Percentiles rank a stretch among this genome's conserved stretches.
phyloP scores from a whole-genome alignment of 2,797 vertebrate species.

The Mormyrops boulengeri region DNA sequence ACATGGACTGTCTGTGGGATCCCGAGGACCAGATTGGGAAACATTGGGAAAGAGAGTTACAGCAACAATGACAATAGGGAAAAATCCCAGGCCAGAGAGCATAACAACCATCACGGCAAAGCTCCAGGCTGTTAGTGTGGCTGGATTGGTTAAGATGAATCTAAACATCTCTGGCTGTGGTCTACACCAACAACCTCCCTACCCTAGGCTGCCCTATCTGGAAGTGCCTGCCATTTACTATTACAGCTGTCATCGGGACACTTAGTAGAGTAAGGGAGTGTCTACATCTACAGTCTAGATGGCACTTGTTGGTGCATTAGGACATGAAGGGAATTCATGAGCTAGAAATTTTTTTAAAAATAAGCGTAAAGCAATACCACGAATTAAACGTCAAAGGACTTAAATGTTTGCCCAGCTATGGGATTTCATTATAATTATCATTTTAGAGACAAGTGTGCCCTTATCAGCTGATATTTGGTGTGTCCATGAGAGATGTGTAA shows the following conservation, averaged over 20 bases:
- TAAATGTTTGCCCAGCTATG: not conserved
- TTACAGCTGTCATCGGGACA: not conserved
- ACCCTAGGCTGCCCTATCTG: not conserved
- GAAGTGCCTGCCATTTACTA: not conserved
- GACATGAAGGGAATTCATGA: not conserved
- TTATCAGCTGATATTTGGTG: not conserved
- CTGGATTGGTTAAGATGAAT: conserved; percentile 36
- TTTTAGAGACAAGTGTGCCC: not conserved
- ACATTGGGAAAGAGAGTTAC: not conserved
- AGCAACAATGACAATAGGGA: not conserved
- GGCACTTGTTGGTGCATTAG: not conserved
- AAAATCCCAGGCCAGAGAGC: conserved; percentile 42
- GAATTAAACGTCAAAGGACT: not conserved
- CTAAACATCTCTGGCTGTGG: conserved; percentile 39
- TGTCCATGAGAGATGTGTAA: not conserved
- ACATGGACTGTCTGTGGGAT: not conserved
- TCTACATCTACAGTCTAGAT: not conserved
- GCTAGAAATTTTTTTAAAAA: not conserved
- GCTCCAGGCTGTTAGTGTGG: conserved; percentile 44
- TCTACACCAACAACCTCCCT: not conserved
- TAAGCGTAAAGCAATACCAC: not conserved
- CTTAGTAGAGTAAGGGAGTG: not conserved
- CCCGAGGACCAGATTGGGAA: not conserved
- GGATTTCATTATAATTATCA: conserved; percentile 11
- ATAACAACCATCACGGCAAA: conserved; percentile 42